Evolutionary conservation across 2,797 vertebrate species (phyloP).

Genomic region (Enteromius afrohamiltoni): DNA sequence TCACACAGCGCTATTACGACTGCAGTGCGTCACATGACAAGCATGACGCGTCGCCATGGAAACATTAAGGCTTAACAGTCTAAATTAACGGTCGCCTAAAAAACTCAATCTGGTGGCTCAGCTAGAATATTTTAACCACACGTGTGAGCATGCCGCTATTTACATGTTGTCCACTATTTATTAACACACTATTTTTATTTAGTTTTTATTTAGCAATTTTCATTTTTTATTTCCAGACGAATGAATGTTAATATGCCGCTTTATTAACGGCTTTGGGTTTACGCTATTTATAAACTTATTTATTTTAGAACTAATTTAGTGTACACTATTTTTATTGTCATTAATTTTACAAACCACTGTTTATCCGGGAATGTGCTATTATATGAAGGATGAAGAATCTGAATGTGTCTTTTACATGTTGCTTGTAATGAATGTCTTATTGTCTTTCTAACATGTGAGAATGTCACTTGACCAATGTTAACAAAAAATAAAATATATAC

Average conservation of each 20-base stretch:
- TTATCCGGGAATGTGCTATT: not conserved
- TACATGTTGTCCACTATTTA: not conserved
- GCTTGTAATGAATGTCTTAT: slow-evolving; percentile 1
- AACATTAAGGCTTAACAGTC: too few relatives aligned
- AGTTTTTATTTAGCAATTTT: slow-evolving; percentile 1
- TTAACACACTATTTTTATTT: not conserved
- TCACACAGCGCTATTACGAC: not conserved
- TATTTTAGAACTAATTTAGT: not conserved
- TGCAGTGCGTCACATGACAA: too few relatives aligned
- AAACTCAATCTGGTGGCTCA: too few relatives aligned
- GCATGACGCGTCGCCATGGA: too few relatives aligned
- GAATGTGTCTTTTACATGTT: not conserved
- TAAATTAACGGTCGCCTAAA: too few relatives aligned
- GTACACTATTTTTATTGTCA: not conserved
- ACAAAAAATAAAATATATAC: not conserved
- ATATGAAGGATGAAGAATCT: not conserved
- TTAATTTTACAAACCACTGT: not conserved
- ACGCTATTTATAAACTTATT: not conserved
- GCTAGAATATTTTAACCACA: too few relatives aligned
- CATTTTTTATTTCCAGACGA: not conserved
- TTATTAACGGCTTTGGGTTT: not conserved
- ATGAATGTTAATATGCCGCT: not conserved
- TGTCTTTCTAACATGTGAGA: not conserved
- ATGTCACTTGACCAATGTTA: not conserved
- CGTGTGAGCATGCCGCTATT: not conserved